Percentiles rank a stretch among this genome's conserved stretches.
These are phyloP conservation scores for Sebastes elongatus DNA, from an alignment of 2,797 vertebrate species.

Conservation along the genomic window DNA sequence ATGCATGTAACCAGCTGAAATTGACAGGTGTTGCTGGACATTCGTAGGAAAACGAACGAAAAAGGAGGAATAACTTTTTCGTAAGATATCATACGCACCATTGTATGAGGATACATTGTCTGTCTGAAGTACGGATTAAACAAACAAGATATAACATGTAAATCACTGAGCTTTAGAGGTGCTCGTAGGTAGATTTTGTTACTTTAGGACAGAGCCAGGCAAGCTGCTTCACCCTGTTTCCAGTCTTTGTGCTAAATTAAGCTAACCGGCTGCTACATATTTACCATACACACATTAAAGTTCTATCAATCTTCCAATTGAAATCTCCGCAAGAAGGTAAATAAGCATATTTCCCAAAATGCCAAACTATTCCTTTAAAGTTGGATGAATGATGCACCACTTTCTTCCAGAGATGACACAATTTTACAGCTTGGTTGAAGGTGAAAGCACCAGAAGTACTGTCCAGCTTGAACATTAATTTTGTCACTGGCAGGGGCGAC, in stretches of 20 bases:
- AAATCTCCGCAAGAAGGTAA: not conserved
- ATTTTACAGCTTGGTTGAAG: not conserved
- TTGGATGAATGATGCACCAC: not conserved
- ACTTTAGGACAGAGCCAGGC: not conserved
- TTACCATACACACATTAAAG: not conserved
- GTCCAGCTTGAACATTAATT: not conserved
- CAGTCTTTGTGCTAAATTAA: not conserved
- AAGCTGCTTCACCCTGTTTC: not conserved
- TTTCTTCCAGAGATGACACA: not conserved
- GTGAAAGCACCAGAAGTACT: not conserved
- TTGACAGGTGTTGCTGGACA: too few relatives aligned
- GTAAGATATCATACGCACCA: too few relatives aligned
- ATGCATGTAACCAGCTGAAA: too few relatives aligned
- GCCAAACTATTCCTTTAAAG: not conserved
- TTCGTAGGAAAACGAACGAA: too few relatives aligned
- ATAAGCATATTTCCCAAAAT: not conserved
- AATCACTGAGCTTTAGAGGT: not conserved
- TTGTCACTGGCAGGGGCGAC: conserved; percentile 5
- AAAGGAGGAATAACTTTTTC: too few relatives aligned
- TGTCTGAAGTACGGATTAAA: not conserved
- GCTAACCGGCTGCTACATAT: not conserved
- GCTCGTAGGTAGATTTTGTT: not conserved
- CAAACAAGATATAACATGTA: not conserved
- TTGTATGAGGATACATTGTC: too few relatives aligned
- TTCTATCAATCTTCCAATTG: not conserved